phyloP scores from a whole-genome alignment of 2,888 invertebrate species.

The Dexiosoma caninum region DNA sequence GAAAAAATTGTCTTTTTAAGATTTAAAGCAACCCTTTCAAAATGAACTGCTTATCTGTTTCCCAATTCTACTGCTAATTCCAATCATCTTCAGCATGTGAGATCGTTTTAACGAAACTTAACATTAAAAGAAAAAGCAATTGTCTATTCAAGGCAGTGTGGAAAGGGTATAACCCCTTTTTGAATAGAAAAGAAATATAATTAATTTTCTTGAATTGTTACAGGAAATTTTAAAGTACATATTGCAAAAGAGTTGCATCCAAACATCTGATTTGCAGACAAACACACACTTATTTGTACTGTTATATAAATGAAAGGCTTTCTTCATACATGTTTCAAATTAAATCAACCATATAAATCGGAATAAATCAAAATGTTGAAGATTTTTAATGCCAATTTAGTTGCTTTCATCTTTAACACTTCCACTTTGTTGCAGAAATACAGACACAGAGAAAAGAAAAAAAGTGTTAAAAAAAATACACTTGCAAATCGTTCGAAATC shows the following conservation, averaged over 20 bases:
- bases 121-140: background rate
- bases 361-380: conserved; percentile 33
- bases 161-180: too few species aligned
- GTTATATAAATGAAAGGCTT: conserved; percentile 11
- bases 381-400: conserved; percentile 45
- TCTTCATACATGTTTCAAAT: conserved; percentile 1
- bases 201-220: too few species aligned
- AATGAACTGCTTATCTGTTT: background rate
- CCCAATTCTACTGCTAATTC: conserved; percentile 69
- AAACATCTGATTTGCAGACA: too few species aligned
- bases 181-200: too few species aligned
- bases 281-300: too few species aligned
- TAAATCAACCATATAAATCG: conserved; percentile 58
- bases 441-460: background rate
- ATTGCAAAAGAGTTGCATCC: too few species aligned
- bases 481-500: conserved; percentile 18
- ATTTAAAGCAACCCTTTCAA: too few species aligned
- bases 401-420: conserved; percentile 39
- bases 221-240: too few species aligned
- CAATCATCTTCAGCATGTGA: conserved; percentile 66
- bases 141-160: too few species aligned
- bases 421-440: background rate
- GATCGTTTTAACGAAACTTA: conserved; percentile 22
- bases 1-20: too few species aligned
- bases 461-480: conserved; percentile 28